phyloP scores from a whole-genome alignment of 2,113 vertebrate genomes.

The Cyanoderma ruficeps region DNA sequence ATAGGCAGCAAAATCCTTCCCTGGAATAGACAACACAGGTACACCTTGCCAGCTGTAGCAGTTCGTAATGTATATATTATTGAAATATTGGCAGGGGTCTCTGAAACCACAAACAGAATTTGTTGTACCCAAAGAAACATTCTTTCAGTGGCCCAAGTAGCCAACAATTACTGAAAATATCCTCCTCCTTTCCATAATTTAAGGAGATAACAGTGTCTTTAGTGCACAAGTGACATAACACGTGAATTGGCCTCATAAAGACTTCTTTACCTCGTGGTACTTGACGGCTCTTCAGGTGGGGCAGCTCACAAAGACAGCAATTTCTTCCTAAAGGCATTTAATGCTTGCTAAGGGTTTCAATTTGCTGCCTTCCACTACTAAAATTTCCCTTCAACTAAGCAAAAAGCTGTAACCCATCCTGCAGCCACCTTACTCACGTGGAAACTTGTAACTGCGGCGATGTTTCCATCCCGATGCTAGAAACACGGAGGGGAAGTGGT shows the following conservation, averaged over 20 bases:
- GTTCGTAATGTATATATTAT: slow-evolving; percentile 56
- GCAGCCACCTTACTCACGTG: accelerated
- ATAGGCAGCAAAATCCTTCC: slow-evolving; percentile 62
- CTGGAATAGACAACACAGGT: slow-evolving; percentile 45
- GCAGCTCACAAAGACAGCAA: neutral
- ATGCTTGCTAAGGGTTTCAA: neutral
- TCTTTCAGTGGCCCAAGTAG: slow-evolving; percentile 50
- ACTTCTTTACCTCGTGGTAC: slow-evolving; percentile 28
- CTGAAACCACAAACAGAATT: slow-evolving; percentile 56
- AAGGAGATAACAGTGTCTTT: slow-evolving; percentile 29
- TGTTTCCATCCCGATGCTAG: neutral
- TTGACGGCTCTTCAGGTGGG: neutral
- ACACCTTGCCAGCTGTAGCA: slow-evolving; percentile 69
- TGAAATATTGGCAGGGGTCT: slow-evolving; percentile 47
- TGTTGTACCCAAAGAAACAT: slow-evolving; percentile 62
- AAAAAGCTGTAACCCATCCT: neutral
- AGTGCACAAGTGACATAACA: neutral
- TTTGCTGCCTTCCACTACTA: neutral
- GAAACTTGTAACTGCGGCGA: neutral
- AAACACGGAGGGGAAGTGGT: accelerated
- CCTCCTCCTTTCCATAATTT: slow-evolving; percentile 40
- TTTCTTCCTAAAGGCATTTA: neutral
- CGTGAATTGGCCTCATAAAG: slow-evolving; percentile 54
- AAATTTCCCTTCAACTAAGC: neutral
- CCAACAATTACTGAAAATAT: slow-evolving; percentile 62